Evolutionary conservation across 2,797 vertebrate genomes (phyloP).

Genomic region (Alca torda): DNA sequence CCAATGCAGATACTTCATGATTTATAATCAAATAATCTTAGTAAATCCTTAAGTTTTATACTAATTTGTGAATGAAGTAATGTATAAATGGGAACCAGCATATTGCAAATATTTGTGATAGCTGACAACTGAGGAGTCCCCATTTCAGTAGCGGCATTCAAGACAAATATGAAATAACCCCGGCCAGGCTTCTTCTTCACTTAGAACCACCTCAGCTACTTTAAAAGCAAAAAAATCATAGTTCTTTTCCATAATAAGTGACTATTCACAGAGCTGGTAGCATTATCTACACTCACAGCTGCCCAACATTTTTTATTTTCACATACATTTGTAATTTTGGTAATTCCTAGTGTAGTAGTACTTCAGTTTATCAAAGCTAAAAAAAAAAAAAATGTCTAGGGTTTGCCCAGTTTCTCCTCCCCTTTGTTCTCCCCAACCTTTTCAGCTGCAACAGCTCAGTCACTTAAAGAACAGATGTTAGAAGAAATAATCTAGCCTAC

Average conservation of each 20-base stretch:
- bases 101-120: background rate
- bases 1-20: background rate
- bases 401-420: background rate
- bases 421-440: background rate
- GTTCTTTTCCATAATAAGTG: background rate
- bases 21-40: background rate
- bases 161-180: background rate
- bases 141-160: background rate
- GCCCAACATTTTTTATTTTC: background rate
- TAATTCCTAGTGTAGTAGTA: background rate
- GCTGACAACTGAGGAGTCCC: background rate
- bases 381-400: background rate
- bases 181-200: background rate
- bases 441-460: background rate
- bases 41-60: background rate
- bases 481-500: background rate
- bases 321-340: background rate
- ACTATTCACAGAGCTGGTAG: background rate
- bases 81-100: background rate
- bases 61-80: background rate
- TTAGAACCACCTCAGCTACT: background rate
- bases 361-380: background rate
- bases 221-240: background rate
- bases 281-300: background rate
- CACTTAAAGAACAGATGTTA: background rate